These are phyloP conservation scores for silkworm (Bombyx mori) DNA, from an alignment of 1,140 invertebrate species.

Conservation along the genomic window DNA sequence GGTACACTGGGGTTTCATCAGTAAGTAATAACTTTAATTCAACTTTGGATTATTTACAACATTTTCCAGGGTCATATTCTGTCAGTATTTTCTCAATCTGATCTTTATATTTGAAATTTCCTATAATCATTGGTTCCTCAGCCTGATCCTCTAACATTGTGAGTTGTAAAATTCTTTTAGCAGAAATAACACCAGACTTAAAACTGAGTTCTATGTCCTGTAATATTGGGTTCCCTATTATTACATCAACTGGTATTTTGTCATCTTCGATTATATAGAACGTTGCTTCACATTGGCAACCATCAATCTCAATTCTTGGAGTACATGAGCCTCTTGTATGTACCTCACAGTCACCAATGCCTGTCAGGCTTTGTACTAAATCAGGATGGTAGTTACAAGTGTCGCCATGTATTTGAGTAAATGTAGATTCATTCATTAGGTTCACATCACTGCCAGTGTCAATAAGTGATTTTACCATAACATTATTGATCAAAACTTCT, in stretches of 20 bases:
- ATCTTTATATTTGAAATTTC: constrained; percentile 6
- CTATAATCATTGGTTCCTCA: constrained; percentile 5
- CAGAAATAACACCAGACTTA: constrained; percentile 9
- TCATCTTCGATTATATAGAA: constrained; percentile 17
- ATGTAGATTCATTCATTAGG: too few species aligned
- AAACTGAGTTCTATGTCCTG: constrained; percentile 16
- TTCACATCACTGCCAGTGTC: not conserved
- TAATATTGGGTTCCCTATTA: constrained; percentile 16
- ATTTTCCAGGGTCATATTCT: constrained; percentile 7
- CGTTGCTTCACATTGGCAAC: constrained; percentile 9
- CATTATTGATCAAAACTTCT: constrained; percentile 10
- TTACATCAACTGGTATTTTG: constrained; percentile 14
- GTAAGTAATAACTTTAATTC: constrained; percentile 27
- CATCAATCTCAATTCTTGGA: constrained; percentile 12
- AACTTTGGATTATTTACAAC: constrained; percentile 7
- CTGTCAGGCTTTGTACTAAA: constrained; percentile 3
- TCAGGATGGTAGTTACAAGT: constrained; percentile 3
- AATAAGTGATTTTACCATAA: constrained; percentile 8
- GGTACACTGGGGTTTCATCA: constrained; percentile 23
- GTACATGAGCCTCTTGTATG: constrained; percentile 10
- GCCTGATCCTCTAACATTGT: constrained; percentile 5
- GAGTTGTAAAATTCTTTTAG: constrained; percentile 8
- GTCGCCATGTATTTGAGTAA: not conserved
- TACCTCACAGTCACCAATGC: constrained; percentile 13
- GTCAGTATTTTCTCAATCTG: constrained; percentile 9